Base-by-base conservation (phyloP, 2,888 invertebrate species). In the Rhogogaster chlorosoma region DNA sequence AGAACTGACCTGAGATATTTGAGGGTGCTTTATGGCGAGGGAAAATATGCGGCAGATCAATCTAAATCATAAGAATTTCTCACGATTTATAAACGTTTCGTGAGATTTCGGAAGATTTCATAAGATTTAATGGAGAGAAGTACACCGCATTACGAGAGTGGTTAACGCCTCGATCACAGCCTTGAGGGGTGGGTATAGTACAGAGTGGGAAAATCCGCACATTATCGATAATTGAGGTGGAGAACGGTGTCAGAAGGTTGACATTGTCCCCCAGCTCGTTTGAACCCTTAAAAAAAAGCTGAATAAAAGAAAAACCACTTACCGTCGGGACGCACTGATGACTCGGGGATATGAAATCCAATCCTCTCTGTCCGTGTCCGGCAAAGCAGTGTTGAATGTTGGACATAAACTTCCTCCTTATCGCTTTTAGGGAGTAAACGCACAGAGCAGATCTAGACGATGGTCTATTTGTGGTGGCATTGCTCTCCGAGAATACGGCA, bases 311-410 rank as follows among this genome's bases (percentile, higher is more conserved):
- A 32, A 67, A 67, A 67, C 32, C 29, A 94, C 96, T 95, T 94
- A 97, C 97, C 94, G 99, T 98, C 91, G 96, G 95, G 88, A 98
- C 96, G 94, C 99, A 99, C 88, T 96, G 95, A 94, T 97, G 97
- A 90, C 98, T 98, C 49, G 98, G 97, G 64, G 98, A 98, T 93
- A 99, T 98, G 94, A 99, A 99, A 93, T 98, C 98, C 89, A 99
- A 95, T n/a, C 99, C 99, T 49, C 96, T 94, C 89, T 95, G 97
- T 42, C 99, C 99, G 87, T 96, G 96, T 32, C 99, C 99, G 93
- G 97, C 97, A 94, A 99, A 99, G 94, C 99, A 99, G 84, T 97
- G 96, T 94, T 98, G 98, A 91, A 99, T 99, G 93, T 99, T 99
- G 94, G 98, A 97, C 96, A 99, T 99, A 94, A 99, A 99, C 94